phyloP scores from a whole-genome alignment of 2,797 vertebrate genomes.

The Varecia variegata region DNA sequence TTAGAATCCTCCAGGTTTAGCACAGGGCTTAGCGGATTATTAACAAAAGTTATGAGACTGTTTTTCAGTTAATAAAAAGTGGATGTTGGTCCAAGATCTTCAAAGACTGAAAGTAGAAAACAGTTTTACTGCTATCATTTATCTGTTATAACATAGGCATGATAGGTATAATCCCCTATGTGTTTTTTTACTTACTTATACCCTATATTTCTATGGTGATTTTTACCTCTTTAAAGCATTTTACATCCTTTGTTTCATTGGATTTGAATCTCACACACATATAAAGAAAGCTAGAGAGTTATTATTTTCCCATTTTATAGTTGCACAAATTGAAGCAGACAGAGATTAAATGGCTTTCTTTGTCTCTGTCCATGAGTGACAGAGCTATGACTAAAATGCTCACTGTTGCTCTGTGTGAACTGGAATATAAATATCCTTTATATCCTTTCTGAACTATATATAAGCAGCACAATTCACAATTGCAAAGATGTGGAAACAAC shows the following conservation, averaged over 20 bases:
- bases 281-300: not conserved
- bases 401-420: not conserved
- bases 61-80: not conserved
- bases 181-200: not conserved
- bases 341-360: not conserved
- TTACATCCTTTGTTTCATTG: not conserved
- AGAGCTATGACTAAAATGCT: not conserved
- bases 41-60: not conserved
- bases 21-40: not conserved
- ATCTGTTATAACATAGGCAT: not conserved
- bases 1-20: not conserved
- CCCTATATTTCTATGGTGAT: not conserved
- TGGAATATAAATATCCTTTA: not conserved
- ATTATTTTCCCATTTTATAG: not conserved
- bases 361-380: not conserved
- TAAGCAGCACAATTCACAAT: too few species aligned
- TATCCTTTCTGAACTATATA: not conserved
- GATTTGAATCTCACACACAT: not conserved
- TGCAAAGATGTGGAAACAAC: too few species aligned
- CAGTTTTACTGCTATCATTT: not conserved
- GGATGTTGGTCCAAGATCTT: not conserved
- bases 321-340: not conserved
- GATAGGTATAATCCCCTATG: not conserved
- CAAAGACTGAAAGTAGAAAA: slow-evolving; percentile 7
- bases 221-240: slow-evolving; percentile 27